A percentile compares a stretch with the other conserved stretches of the same genome.
Conservation (phyloP, 2,797 vertebrate genomes). For the Enteromius unitaeniatus region DNA sequence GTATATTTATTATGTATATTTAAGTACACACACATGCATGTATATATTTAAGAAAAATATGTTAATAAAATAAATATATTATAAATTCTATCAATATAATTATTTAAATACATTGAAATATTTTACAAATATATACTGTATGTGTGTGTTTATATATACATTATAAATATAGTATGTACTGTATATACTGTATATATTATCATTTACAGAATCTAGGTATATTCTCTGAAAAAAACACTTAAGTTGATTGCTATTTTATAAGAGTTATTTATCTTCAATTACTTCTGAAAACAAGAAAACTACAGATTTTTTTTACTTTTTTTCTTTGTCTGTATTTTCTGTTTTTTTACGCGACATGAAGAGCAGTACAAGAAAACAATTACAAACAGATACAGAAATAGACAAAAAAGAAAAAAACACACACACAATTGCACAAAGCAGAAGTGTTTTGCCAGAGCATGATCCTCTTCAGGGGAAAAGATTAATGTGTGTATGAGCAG, state of each 20-base stretch:
- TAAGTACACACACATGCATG: no score
- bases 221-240: not conserved
- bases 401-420: not conserved
- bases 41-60: no score
- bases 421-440: conserved; percentile 23
- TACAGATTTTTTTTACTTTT: not conserved
- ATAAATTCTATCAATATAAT: no score
- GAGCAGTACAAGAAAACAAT: not conserved
- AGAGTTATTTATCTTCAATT: not conserved
- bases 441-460: conserved; percentile 31
- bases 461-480: conserved; percentile 46
- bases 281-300: not conserved
- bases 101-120: no score
- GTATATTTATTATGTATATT: no score
- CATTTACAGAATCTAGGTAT: not conserved
- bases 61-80: no score
- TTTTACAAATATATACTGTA: no score
- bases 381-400: conserved; percentile 2
- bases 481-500: conserved; percentile 53
- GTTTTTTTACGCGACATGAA: not conserved
- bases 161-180: no score
- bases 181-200: no score
- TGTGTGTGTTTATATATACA: no score
- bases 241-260: not conserved
- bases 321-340: not conserved